Evolutionary conservation across 2,113 vertebrate species (phyloP).

Genomic region (Percina caprodes): DNA sequence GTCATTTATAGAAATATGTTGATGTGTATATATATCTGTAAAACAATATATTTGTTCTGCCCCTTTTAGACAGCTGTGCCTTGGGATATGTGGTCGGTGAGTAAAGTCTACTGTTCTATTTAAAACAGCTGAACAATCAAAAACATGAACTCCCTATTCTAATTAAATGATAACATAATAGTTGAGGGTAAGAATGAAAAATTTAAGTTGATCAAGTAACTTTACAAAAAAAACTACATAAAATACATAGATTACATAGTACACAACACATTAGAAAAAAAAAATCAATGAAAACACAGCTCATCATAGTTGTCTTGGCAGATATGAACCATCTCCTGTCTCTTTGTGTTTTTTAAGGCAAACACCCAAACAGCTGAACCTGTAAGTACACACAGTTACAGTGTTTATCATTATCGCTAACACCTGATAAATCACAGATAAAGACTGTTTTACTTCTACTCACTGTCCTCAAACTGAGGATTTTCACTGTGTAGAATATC

Average conservation of each 20-base stretch:
- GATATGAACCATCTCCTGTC: not conserved
- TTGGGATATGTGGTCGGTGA: constrained; percentile 98
- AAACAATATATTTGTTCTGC: constrained; percentile 15
- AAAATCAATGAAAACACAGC: not conserved
- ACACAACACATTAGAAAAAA: not conserved
- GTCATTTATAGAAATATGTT: not conserved
- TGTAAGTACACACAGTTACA: constrained; percentile 85
- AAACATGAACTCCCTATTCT: not conserved
- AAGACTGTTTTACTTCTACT: not conserved
- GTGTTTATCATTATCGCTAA: not conserved
- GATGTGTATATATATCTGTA: not conserved
- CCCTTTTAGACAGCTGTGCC: constrained; percentile 88
- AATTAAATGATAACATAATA: not conserved
- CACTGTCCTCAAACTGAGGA: not conserved
- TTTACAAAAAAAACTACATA: not conserved
- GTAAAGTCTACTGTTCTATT: constrained; percentile 48
- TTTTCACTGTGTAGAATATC: not conserved
- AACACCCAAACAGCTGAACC: constrained; percentile 88
- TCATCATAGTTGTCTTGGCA: not conserved
- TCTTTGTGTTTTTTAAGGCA: constrained; percentile 78
- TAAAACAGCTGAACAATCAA: not conserved
- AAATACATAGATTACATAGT: too few relatives aligned
- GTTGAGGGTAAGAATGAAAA: not conserved
- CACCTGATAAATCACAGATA: not conserved
- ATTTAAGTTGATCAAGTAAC: not conserved